These are phyloP conservation scores for Montipora capitata DNA, from an alignment of 92 coral and sea anemone species.

Conservation along the genomic window DNA sequence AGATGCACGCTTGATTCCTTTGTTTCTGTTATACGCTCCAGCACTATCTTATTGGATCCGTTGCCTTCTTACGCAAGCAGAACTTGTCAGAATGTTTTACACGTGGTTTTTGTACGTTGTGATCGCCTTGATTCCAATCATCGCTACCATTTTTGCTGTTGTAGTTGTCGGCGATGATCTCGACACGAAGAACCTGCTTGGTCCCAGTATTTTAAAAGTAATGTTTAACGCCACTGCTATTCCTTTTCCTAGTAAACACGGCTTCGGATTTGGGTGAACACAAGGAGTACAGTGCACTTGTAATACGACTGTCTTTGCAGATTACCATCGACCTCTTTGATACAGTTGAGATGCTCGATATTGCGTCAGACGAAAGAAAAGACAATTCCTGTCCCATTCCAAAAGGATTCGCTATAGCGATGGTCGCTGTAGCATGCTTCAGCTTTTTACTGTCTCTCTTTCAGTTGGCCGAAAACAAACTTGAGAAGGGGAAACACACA, in stretches of 20 bases:
- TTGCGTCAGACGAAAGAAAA: slow-evolving; percentile 30
- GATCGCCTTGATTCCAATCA: neutral
- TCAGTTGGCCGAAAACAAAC: slow-evolving; percentile 43
- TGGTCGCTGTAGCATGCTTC: slow-evolving; percentile 43
- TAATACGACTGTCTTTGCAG: neutral
- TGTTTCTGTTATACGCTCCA: neutral
- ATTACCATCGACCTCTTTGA: slow-evolving; percentile 77
- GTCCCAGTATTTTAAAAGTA: slow-evolving; percentile 14
- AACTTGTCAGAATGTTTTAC: neutral
- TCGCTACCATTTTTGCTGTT: neutral
- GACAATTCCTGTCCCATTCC: neutral
- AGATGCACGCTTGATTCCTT: neutral
- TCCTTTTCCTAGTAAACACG: neutral
- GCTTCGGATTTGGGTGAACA: neutral
- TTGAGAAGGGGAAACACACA: too few relatives aligned
- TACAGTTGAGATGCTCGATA: slow-evolving; percentile 63
- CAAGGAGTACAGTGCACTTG: neutral
- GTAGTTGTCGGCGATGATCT: slow-evolving; percentile 2
- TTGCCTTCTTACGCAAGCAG: neutral
- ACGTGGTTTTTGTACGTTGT: slow-evolving; percentile 13
- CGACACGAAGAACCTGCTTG: neutral
- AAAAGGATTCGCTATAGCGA: slow-evolving; percentile 6
- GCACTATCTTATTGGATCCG: neutral
- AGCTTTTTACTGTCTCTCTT: slow-evolving; percentile 47
- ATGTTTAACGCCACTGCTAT: neutral